Evolutionary conservation across 2,113 vertebrate genomes (phyloP).

Genomic region (Xiphophorus couchianus): DNA sequence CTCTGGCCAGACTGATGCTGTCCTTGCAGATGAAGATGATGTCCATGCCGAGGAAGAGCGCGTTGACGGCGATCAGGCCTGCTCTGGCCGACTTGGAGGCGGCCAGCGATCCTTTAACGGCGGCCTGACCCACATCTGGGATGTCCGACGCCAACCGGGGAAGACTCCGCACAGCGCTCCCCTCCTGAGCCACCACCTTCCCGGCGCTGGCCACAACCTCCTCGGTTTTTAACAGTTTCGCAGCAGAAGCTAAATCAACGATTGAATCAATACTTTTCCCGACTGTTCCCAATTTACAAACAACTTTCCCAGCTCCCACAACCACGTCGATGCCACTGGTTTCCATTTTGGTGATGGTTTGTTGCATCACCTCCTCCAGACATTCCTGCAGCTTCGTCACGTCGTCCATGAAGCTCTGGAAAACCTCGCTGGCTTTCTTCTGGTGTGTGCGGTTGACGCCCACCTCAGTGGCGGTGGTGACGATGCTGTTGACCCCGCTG

Average conservation of each 20-base stretch:
- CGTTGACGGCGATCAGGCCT: conserved; percentile 14
- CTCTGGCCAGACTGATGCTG: conserved; percentile 55
- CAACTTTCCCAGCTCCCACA: not conserved
- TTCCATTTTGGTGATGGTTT: not conserved
- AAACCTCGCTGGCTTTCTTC: conserved; percentile 35
- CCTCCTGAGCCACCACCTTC: conserved; percentile 20
- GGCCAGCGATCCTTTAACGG: conserved; percentile 30
- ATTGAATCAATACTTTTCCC: conserved; percentile 15
- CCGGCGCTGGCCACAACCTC: conserved; percentile 7
- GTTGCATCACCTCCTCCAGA: conserved; percentile 28
- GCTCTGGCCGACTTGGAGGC: conserved; percentile 22
- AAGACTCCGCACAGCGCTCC: conserved; percentile 12
- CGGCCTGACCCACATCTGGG: conserved; percentile 50
- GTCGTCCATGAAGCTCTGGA: conserved; percentile 57
- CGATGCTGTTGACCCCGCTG: conserved; percentile 37
- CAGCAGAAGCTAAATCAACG: conserved; percentile 5
- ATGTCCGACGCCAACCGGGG: conserved; percentile 42
- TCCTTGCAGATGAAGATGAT: conserved; percentile 60
- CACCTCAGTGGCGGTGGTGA: conserved; percentile 46
- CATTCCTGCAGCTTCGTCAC: conserved; percentile 33
- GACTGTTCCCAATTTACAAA: not conserved
- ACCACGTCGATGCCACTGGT: rapidly evolving
- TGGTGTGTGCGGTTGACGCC: conserved; percentile 34
- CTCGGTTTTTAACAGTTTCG: conserved; percentile 12
- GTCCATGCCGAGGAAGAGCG: conserved; percentile 57